Percentiles rank a stretch among this genome's conserved stretches.
phyloP scores from a whole-genome alignment of 2,113 vertebrate species.

The Pitta sordida region DNA sequence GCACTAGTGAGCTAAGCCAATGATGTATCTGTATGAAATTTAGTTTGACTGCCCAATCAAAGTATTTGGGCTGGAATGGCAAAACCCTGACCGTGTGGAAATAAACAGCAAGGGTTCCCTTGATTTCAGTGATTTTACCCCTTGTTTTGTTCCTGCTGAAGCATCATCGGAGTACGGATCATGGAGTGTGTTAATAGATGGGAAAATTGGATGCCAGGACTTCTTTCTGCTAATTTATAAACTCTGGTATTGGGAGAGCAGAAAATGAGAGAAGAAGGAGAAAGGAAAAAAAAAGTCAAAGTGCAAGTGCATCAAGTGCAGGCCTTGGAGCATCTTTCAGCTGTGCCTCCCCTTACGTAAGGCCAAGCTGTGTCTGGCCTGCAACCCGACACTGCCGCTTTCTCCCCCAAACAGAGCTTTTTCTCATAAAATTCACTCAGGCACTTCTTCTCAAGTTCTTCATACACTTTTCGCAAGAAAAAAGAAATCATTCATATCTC shows the following conservation, averaged over 20 bases:
- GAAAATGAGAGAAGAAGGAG: background rate
- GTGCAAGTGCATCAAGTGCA: constrained; percentile 20
- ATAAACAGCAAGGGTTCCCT: background rate
- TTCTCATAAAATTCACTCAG: constrained; percentile 77
- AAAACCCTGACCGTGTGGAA: background rate
- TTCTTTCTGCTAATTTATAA: background rate
- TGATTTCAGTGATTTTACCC: background rate
- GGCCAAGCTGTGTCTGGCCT: constrained; percentile 39
- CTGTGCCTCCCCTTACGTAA: constrained; percentile 60
- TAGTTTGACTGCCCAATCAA: background rate
- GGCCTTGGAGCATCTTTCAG: constrained; percentile 71
- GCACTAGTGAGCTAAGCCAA: background rate
- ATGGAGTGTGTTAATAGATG: background rate
- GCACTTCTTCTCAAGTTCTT: constrained; percentile 82
- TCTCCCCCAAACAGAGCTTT: constrained; percentile 75
- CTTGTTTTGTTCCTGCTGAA: background rate
- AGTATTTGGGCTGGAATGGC: background rate
- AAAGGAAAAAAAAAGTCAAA: constrained; percentile 12
- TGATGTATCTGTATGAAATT: background rate
- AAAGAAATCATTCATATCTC: constrained; percentile 82
- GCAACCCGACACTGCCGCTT: constrained; percentile 70
- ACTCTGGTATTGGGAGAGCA: background rate
- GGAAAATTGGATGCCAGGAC: background rate
- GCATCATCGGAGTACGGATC: background rate
- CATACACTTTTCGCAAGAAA: constrained; percentile 75